Conservation (phyloP, 2,113 vertebrate species). For the Psammodynastes pulverulentus region DNA sequence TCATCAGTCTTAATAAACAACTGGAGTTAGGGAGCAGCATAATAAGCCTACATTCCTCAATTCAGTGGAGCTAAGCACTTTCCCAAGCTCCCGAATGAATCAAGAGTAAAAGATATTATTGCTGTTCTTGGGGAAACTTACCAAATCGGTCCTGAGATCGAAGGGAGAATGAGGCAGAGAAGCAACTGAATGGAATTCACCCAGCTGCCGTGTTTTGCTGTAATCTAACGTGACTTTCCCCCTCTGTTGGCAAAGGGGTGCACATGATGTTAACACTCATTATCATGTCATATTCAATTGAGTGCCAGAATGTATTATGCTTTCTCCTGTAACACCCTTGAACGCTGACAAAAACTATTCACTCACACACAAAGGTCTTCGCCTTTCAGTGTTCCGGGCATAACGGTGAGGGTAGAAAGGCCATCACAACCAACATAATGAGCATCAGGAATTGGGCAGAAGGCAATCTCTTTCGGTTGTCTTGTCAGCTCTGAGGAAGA, state of each 20-base stretch:
- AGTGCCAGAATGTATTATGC: slow-evolving; percentile 67
- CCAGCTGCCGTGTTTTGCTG: slow-evolving; percentile 48
- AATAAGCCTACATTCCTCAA: too few relatives aligned
- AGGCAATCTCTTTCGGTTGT: neutral
- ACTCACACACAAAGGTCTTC: slow-evolving; percentile 46
- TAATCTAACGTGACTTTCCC: slow-evolving; percentile 73
- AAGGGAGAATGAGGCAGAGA: neutral
- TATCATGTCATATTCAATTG: slow-evolving; percentile 71
- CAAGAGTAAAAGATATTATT: neutral
- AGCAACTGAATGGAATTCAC: slow-evolving; percentile 45
- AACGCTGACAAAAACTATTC: slow-evolving; percentile 64
- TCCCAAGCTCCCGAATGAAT: neutral
- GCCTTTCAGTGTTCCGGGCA: slow-evolving; percentile 41
- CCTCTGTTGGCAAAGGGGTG: slow-evolving; percentile 65
- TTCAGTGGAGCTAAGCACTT: neutral
- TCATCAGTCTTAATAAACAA: neutral
- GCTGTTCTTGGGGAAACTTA: fast-evolving
- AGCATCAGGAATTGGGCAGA: slow-evolving; percentile 23
- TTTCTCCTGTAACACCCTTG: slow-evolving; percentile 42
- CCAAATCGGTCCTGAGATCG: fast-evolving
- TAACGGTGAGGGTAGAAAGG: slow-evolving; percentile 62
- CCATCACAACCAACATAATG: slow-evolving; percentile 50
- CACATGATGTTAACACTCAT: slow-evolving; percentile 71
- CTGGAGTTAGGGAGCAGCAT: neutral
- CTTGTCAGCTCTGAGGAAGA: neutral